Evolutionary conservation across 2,888 invertebrate species (phyloP).

Genomic region (Lottia scabra): DNA sequence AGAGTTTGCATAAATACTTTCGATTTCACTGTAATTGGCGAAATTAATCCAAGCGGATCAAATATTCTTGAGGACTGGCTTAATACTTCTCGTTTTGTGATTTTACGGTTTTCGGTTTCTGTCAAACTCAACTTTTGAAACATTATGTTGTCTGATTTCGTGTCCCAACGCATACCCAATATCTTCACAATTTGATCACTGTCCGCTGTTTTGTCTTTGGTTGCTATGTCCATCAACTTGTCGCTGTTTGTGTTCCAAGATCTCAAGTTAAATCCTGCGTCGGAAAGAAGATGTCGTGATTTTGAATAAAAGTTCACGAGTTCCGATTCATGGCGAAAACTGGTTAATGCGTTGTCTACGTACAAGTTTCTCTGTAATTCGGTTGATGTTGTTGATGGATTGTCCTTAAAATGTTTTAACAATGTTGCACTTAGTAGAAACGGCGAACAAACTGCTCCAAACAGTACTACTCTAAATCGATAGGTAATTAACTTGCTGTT

Average conservation of each 20-base stretch:
- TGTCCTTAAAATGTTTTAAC: constrained; percentile 22
- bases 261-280: constrained; percentile 26
- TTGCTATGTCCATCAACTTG: background rate
- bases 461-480: constrained; percentile 16
- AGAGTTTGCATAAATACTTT: too few relatives aligned
- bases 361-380: constrained; percentile 14
- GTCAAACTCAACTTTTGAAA: background rate
- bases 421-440: constrained; percentile 30
- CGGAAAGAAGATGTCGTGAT: constrained; percentile 13
- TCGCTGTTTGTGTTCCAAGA: constrained; percentile 20
- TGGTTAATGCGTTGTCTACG: background rate
- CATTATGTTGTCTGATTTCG: constrained; percentile 2
- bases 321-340: too few relatives aligned
- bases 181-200: constrained; percentile 2
- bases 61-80: constrained; percentile 13
- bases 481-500: constrained; percentile 17
- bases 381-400: constrained; percentile 12
- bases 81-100: constrained; percentile 17
- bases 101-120: background rate
- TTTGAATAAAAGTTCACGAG: too few relatives aligned
- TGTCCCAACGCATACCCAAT: constrained; percentile 20
- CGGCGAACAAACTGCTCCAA: constrained; percentile 29
- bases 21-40: too few relatives aligned
- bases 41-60: constrained; percentile 24
- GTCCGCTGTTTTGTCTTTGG: constrained; percentile 7